Evolutionary conservation across 2,113 vertebrate species (phyloP).

Genomic region (Larimichthys polyactis): DNA sequence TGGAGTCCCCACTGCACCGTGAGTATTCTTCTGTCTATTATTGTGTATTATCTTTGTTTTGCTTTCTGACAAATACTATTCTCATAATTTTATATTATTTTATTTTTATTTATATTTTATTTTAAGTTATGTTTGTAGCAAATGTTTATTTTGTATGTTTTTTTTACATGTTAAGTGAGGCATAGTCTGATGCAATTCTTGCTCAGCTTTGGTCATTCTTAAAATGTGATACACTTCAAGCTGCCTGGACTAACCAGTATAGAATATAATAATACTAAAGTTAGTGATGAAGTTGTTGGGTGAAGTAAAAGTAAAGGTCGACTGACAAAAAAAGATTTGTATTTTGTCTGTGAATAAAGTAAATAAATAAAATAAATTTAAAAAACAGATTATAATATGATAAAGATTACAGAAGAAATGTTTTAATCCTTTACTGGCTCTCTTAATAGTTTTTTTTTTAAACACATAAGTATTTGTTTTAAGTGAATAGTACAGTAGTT

Average conservation of each 20-base stretch:
- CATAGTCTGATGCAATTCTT: background rate
- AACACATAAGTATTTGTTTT: background rate
- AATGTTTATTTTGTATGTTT: background rate
- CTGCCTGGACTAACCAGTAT: background rate
- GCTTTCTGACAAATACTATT: background rate
- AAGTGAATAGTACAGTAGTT: too few species aligned
- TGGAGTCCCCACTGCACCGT: conserved; percentile 27
- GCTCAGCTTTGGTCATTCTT: background rate
- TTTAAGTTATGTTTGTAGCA: background rate
- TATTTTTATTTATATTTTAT: too few species aligned
- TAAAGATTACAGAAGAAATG: background rate
- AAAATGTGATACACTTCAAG: background rate
- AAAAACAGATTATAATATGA: background rate
- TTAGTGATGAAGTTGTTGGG: background rate
- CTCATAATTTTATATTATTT: background rate
- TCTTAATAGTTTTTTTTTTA: too few species aligned
- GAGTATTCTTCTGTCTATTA: conserved; percentile 20
- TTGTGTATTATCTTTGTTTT: background rate
- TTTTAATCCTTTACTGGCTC: too few species aligned
- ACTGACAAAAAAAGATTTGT: background rate
- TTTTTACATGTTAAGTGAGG: background rate
- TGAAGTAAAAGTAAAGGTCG: background rate
- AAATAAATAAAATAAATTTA: background rate
- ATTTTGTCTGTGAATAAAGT: background rate
- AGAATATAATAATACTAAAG: too few species aligned